Evolutionary conservation across 2,113 vertebrate species (phyloP), one percentile per base, ranked within the genome.

Genomic region (Bostrychus sinensis): DNA sequence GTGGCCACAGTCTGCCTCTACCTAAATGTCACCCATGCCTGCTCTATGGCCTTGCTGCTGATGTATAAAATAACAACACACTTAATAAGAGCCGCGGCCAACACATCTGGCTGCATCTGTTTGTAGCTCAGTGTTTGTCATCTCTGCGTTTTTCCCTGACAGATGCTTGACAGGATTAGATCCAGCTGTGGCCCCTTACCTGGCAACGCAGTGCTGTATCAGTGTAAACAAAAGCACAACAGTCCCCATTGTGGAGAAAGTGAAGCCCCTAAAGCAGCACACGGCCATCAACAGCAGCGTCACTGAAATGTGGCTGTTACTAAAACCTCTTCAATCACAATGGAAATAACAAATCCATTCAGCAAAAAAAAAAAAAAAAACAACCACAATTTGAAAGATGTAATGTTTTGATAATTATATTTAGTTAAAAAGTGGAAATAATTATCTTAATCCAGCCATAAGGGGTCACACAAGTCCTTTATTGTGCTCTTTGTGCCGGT

Each of bases 51-150:
- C 42, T 45, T 38, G 38, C 1, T 23, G 30, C 5, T 19, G n/a
- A n/a, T n/a, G n/a, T n/a, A n/a, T n/a, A n/a, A 41, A 32, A 10
- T 16, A 28, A 43, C 20, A 23, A 38, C 42, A 23, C 30, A 12
- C 23, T 9, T 14, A 57, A 56, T n/a, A n/a, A n/a, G 1, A 9
- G 4, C 30, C 22, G 17, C 28, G 22, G 20, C 32, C 22, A 39
- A 38, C 74, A 63, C 74, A 67, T 71, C 79, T 61, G 67, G 50
- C 48, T 48, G 34, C 55, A 58, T 76, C 48, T 74, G 68, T 37
- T 46, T 59, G 53, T 1, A 59, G 41, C 66, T 16, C 46, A 30
- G 23, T 43, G 62, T 34, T 55, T 36, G 38, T 66, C 42, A 20
- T 57, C 56, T 42, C 32, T 37, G 61, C 28, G 36, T 37, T 66